Percentiles rank a stretch among this genome's conserved stretches.
Conservation (phyloP, 2,888 invertebrate genomes). For the Orgyia antiqua region DNA sequence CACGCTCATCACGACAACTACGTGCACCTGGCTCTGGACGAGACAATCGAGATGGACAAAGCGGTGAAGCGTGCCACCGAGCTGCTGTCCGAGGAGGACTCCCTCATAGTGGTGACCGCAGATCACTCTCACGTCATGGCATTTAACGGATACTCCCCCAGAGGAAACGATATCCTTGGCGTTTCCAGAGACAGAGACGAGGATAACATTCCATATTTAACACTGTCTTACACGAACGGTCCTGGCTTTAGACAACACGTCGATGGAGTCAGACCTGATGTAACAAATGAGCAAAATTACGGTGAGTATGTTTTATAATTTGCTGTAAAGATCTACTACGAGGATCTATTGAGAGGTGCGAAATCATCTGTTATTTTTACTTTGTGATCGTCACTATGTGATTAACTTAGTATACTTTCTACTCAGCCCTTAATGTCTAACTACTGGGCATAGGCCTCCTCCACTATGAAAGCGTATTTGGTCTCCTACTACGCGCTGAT, state of each 20-base stretch:
- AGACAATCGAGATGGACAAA: slow-evolving; percentile 80
- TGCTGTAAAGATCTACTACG: neutral
- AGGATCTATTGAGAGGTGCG: too few relatives aligned
- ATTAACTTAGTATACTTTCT: too few relatives aligned
- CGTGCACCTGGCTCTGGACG: slow-evolving; percentile 80
- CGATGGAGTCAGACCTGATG: slow-evolving; percentile 71
- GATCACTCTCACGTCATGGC: slow-evolving; percentile 81
- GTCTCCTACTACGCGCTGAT: too few relatives aligned
- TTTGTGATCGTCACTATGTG: too few relatives aligned
- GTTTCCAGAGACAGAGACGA: slow-evolving; percentile 51
- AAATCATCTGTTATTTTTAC: too few relatives aligned
- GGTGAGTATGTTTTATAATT: slow-evolving; percentile 33
- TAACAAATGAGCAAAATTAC: slow-evolving; percentile 44
- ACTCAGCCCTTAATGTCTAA: too few relatives aligned
- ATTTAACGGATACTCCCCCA: slow-evolving; percentile 81
- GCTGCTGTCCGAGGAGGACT: slow-evolving; percentile 70
- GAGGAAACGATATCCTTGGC: slow-evolving; percentile 47
- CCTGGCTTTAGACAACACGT: slow-evolving; percentile 79
- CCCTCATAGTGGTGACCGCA: slow-evolving; percentile 74
- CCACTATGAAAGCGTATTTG: too few relatives aligned
- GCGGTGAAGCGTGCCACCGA: slow-evolving; percentile 69
- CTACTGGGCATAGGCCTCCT: too few relatives aligned
- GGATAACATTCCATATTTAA: slow-evolving; percentile 72
- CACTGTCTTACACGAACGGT: slow-evolving; percentile 74
- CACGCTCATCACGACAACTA: slow-evolving; percentile 80